Percentiles rank a stretch among this genome's conserved stretches.
phyloP scores from a whole-genome alignment of 2,888 invertebrate species.

The Euplagia quadripunctaria region DNA sequence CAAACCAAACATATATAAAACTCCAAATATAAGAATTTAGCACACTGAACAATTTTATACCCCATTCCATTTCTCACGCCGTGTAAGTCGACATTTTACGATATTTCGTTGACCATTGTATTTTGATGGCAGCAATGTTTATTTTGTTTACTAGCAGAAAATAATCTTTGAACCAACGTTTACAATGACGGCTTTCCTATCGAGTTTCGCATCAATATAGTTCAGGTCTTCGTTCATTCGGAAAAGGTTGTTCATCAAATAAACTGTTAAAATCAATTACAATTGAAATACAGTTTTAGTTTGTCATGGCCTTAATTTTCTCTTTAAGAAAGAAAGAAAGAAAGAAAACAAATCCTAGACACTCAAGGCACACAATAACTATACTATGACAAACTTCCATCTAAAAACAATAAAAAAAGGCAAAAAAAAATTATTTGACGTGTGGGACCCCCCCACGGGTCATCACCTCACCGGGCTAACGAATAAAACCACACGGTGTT shows the following conservation, averaged over 20 bases:
- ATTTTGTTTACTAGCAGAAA: slow-evolving; percentile 48
- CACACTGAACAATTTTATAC: slow-evolving; percentile 52
- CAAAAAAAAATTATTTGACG: too few relatives aligned
- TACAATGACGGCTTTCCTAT: slow-evolving; percentile 23
- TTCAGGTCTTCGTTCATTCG: slow-evolving; percentile 12
- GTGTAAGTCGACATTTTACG: slow-evolving; percentile 46
- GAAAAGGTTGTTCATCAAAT: slow-evolving; percentile 1
- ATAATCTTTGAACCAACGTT: slow-evolving; percentile 39
- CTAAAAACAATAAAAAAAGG: too few relatives aligned
- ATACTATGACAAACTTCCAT: too few relatives aligned
- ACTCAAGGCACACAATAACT: too few relatives aligned
- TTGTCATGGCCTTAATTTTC: not conserved
- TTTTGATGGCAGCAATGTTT: slow-evolving; percentile 40
- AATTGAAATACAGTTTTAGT: not conserved
- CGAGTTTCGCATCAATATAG: not conserved
- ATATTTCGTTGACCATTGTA: slow-evolving; percentile 39
- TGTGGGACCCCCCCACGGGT: too few relatives aligned
- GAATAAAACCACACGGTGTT: too few relatives aligned
- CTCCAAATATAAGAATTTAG: slow-evolving; percentile 57
- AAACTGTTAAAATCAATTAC: not conserved
- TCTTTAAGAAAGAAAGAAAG: too few relatives aligned
- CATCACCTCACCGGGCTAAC: too few relatives aligned
- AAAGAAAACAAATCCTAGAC: too few relatives aligned
- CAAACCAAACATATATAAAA: slow-evolving; percentile 43
- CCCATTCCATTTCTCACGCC: slow-evolving; percentile 37